Evolutionary conservation across 2,888 invertebrate genomes (phyloP).

Genomic region (Belgica antarctica): DNA sequence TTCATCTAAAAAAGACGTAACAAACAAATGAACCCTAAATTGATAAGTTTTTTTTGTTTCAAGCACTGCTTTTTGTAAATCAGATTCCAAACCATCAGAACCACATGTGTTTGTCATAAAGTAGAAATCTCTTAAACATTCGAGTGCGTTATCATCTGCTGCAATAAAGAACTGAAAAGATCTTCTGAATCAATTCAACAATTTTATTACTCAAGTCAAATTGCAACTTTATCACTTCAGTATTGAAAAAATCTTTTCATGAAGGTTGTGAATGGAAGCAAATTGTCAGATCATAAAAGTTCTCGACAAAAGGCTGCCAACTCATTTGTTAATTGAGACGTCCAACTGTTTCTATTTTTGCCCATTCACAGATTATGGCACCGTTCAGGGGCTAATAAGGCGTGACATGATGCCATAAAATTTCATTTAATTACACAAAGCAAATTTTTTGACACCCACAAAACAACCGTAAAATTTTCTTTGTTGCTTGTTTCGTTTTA

Average conservation of each 20-base stretch:
- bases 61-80: background rate
- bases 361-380: slow-evolving; percentile 7
- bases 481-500: slow-evolving; percentile 10
- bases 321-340: slow-evolving; percentile 25
- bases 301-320: background rate
- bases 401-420: slow-evolving; percentile 38
- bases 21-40: no score
- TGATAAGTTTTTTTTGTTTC: background rate
- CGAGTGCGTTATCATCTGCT: slow-evolving; percentile 2
- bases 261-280: background rate
- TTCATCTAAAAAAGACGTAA: no score
- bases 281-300: background rate
- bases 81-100: background rate
- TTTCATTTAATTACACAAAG: slow-evolving; percentile 41
- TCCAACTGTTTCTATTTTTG: slow-evolving; percentile 22
- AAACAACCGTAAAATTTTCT: slow-evolving; percentile 37
- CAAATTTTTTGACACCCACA: slow-evolving; percentile 36
- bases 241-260: no score
- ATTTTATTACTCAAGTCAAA: slow-evolving; percentile 11
- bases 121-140: background rate
- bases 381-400: slow-evolving; percentile 30
- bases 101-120: slow-evolving; percentile 17
- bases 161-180: background rate
- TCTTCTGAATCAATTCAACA: background rate
- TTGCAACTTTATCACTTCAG: slow-evolving; percentile 22